Evolutionary conservation across 2,888 invertebrate species (phyloP).

Genomic region (Ceramica pisi): DNA sequence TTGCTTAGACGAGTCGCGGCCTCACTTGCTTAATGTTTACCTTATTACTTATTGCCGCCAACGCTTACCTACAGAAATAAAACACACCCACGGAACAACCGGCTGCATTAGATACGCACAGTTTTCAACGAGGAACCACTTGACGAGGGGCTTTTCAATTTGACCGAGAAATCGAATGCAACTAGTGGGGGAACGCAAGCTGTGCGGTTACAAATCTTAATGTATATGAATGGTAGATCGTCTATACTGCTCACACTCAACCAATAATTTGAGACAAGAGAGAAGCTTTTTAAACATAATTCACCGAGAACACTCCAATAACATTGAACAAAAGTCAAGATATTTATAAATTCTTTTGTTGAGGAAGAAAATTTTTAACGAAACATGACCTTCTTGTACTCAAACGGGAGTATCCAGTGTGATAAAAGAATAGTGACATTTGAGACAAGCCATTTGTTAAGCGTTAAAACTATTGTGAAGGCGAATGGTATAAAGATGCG

Average conservation of each 20-base stretch:
- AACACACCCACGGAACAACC: constrained; percentile 81
- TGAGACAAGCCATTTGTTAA: constrained; percentile 4
- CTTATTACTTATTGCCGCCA: constrained; percentile 86
- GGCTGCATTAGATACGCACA: constrained; percentile 70
- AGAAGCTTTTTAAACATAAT: constrained; percentile 66
- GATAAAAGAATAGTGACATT: constrained; percentile 36
- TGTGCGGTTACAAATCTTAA: constrained; percentile 74
- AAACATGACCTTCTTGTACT: constrained; percentile 32
- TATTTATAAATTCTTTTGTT: constrained; percentile 68
- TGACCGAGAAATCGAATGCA: constrained; percentile 75
- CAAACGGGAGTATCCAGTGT: constrained; percentile 15
- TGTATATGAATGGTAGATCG: constrained; percentile 75
- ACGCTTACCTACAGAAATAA: constrained; percentile 82
- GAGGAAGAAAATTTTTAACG: constrained; percentile 50
- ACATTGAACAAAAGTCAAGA: constrained; percentile 64
- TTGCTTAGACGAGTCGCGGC: constrained; percentile 75
- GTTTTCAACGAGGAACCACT: constrained; percentile 67
- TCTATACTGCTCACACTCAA: constrained; percentile 66
- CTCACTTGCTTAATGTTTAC: constrained; percentile 86
- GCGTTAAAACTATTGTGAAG: constrained; percentile 25
- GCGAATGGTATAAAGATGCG: constrained; percentile 7
- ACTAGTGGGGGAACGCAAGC: constrained; percentile 72
- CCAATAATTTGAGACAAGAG: constrained; percentile 54
- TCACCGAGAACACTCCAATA: constrained; percentile 62
- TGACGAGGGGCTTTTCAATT: constrained; percentile 73